A percentile compares a stretch with the other conserved stretches of the same genome.
These are phyloP conservation scores for Pterocles burchelli DNA, from an alignment of 2,113 vertebrate genomes.

Conservation along the genomic window DNA sequence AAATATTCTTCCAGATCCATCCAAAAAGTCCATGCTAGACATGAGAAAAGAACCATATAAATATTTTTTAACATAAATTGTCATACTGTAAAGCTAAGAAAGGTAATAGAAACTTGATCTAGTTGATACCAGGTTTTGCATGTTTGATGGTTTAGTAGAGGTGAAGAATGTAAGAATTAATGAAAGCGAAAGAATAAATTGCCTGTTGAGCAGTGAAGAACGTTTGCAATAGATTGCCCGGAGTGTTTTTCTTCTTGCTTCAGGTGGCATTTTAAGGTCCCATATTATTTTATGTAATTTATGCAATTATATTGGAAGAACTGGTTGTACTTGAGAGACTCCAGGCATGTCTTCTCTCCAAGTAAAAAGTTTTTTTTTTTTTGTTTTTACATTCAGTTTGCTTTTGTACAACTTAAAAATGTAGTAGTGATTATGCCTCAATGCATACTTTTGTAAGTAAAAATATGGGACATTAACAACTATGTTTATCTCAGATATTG, in stretches of 20 bases:
- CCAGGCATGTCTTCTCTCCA: neutral
- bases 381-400: neutral
- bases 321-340: neutral
- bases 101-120: neutral
- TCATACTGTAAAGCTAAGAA: neutral
- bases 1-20: neutral
- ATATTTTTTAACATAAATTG: neutral
- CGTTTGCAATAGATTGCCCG: neutral
- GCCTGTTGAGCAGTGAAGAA: neutral
- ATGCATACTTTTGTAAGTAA: neutral
- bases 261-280: neutral
- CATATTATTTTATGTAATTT: neutral
- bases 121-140: neutral
- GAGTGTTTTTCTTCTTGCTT: neutral
- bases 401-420: neutral
- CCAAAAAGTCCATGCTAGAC: neutral
- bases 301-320: neutral
- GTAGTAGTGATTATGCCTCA: neutral
- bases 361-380: neutral
- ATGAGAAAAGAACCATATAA: neutral
- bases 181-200: neutral
- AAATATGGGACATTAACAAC: neutral
- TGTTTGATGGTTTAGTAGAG: neutral
- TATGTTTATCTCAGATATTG: rapidly evolving
- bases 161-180: neutral